These are phyloP conservation scores for Nerophis lumbriciformis DNA, from an alignment of 2,113 vertebrate species.

Conservation along the genomic window DNA sequence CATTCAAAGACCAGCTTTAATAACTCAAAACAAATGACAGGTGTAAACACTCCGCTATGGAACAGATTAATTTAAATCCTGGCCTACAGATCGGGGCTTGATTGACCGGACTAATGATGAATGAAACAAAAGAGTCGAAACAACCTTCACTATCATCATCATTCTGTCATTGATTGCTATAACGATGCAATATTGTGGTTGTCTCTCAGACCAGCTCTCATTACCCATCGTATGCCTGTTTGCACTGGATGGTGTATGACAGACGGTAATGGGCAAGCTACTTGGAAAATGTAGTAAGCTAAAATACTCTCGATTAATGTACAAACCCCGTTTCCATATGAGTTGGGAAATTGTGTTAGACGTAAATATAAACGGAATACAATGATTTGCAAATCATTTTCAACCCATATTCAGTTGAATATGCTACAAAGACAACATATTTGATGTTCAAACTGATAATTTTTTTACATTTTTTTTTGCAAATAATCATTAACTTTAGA, in stretches of 20 bases:
- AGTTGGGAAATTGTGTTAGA: too few relatives aligned
- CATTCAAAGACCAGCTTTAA: slow-evolving; percentile 8
- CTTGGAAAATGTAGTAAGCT: too few relatives aligned
- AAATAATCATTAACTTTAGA: too few relatives aligned
- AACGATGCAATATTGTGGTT: slow-evolving; percentile 5
- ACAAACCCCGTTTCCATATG: too few relatives aligned
- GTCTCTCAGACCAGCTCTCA: not conserved
- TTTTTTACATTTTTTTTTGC: too few relatives aligned
- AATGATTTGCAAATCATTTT: too few relatives aligned
- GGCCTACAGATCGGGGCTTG: not conserved
- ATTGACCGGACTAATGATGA: slow-evolving; percentile 8
- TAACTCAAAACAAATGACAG: not conserved
- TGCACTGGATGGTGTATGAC: not conserved
- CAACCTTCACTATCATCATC: not conserved
- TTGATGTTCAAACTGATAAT: too few relatives aligned
- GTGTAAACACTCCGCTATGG: not conserved
- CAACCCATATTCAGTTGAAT: too few relatives aligned
- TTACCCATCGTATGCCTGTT: slow-evolving; percentile 11
- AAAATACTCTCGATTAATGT: too few relatives aligned
- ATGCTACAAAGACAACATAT: too few relatives aligned
- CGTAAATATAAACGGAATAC: too few relatives aligned
- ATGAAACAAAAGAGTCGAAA: slow-evolving; percentile 10
- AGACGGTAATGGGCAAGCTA: too few relatives aligned
- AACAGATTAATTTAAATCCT: slow-evolving; percentile 6
- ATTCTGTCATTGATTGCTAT: not conserved